Evolutionary conservation across 1,140 invertebrate species (phyloP).

Genomic region (Himalopsyche phryganea): DNA sequence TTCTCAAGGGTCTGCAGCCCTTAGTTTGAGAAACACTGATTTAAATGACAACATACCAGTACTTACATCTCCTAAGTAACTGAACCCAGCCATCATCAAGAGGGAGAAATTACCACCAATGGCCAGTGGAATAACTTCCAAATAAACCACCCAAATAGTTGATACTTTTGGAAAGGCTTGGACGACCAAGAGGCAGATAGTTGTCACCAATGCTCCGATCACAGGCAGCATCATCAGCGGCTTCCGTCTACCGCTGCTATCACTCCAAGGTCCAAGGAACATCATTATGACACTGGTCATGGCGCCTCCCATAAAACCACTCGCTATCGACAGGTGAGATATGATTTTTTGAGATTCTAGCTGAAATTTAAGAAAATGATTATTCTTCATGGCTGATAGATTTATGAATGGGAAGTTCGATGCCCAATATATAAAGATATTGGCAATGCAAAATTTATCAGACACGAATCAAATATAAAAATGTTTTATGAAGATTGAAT

Average conservation of each 20-base stretch:
- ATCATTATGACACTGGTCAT: slow-evolving; percentile 43
- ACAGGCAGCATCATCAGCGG: slow-evolving; percentile 47
- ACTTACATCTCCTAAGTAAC: slow-evolving; percentile 29
- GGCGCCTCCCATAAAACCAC: slow-evolving; percentile 45
- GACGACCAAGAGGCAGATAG: slow-evolving; percentile 41
- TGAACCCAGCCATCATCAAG: slow-evolving; percentile 23
- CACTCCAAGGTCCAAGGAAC: slow-evolving; percentile 50
- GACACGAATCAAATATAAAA: too few species aligned
- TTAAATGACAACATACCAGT: too few species aligned
- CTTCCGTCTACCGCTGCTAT: slow-evolving; percentile 48
- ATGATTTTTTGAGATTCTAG: slow-evolving; percentile 45
- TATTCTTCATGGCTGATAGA: too few species aligned
- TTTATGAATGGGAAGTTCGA: too few species aligned
- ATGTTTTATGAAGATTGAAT: too few species aligned
- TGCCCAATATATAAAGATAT: too few species aligned
- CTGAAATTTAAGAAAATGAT: slow-evolving; percentile 42
- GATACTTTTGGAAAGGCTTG: slow-evolving; percentile 44
- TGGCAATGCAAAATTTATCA: too few species aligned
- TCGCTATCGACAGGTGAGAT: slow-evolving; percentile 42
- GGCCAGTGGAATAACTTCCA: slow-evolving; percentile 46
- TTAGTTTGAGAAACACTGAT: too few species aligned
- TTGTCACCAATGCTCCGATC: slow-evolving; percentile 45
- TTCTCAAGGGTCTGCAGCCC: too few species aligned
- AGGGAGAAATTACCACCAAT: slow-evolving; percentile 46
- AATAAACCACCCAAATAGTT: slow-evolving; percentile 43